A percentile compares a stretch with the other conserved stretches of the same genome.
These are phyloP conservation scores for Phrynocephalus forsythii DNA, from an alignment of 2,797 vertebrate genomes.

Conservation along the genomic window DNA sequence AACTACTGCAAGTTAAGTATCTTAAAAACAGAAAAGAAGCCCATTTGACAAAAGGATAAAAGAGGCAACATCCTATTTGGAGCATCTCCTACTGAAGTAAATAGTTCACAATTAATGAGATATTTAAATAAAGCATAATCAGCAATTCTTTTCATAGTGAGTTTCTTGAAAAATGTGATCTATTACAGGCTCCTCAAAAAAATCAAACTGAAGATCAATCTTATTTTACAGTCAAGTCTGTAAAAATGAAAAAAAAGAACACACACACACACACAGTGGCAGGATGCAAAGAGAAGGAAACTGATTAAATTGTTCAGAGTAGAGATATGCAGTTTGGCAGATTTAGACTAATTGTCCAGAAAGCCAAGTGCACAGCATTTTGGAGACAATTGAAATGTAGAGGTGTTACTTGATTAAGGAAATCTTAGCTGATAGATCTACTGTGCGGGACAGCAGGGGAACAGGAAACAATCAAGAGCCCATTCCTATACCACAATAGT, in stretches of 20 bases:
- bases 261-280: background rate
- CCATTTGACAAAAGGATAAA: constrained; percentile 35
- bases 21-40: constrained; percentile 26
- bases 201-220: background rate
- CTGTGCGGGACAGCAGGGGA: background rate
- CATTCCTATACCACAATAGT: background rate
- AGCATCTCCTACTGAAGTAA: constrained; percentile 23
- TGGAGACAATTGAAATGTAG: background rate
- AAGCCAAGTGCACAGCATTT: background rate
- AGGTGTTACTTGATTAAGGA: background rate
- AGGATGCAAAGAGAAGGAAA: background rate
- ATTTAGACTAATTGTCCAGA: background rate
- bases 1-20: constrained; percentile 34
- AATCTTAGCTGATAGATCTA: background rate
- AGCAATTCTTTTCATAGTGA: background rate
- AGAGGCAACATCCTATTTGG: background rate
- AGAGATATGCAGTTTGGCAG: background rate
- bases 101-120: background rate
- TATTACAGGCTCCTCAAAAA: background rate
- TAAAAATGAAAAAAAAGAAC: background rate
- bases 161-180: constrained; percentile 24
- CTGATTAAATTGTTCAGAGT: background rate
- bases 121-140: constrained; percentile 24
- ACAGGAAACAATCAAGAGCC: background rate
- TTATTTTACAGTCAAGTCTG: background rate